Evolutionary conservation across 2,797 vertebrate genomes (phyloP).

Genomic region (Eidolon dupreanum): DNA sequence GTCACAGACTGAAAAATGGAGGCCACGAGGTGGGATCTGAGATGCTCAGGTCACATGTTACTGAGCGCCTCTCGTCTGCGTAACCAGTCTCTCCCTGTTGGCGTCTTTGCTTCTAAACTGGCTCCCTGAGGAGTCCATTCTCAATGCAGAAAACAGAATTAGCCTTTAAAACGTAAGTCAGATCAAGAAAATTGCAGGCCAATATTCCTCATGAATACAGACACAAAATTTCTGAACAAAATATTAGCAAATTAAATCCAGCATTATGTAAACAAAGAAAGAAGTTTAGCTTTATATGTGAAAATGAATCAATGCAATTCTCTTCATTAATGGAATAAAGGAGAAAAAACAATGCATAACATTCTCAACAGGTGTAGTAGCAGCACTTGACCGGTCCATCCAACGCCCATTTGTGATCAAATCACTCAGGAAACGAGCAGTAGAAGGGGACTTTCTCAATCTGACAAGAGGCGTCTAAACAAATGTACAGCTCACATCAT

Average conservation of each 20-base stretch:
- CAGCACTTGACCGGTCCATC: too few relatives aligned
- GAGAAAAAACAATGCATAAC: too few relatives aligned
- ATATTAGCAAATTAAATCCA: neutral
- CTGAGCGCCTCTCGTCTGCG: neutral
- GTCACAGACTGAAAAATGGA: neutral
- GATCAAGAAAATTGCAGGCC: neutral
- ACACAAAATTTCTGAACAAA: neutral
- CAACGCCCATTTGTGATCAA: neutral
- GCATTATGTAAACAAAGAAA: too few relatives aligned
- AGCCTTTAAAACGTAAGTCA: neutral
- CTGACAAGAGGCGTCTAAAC: neutral
- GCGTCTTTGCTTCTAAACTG: neutral
- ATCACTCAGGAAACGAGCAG: neutral
- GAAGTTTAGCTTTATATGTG: neutral
- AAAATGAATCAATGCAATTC: neutral
- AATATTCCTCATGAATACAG: neutral
- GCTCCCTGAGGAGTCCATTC: neutral
- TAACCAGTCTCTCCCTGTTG: neutral
- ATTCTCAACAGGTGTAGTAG: too few relatives aligned
- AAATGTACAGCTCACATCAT: too few relatives aligned
- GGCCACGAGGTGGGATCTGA: neutral
- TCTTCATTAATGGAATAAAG: neutral
- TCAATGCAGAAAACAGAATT: neutral
- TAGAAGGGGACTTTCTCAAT: neutral
- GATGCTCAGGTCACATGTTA: neutral